Conservation (phyloP, 2,797 vertebrate species). For the Gadopsis bispinosus region DNA sequence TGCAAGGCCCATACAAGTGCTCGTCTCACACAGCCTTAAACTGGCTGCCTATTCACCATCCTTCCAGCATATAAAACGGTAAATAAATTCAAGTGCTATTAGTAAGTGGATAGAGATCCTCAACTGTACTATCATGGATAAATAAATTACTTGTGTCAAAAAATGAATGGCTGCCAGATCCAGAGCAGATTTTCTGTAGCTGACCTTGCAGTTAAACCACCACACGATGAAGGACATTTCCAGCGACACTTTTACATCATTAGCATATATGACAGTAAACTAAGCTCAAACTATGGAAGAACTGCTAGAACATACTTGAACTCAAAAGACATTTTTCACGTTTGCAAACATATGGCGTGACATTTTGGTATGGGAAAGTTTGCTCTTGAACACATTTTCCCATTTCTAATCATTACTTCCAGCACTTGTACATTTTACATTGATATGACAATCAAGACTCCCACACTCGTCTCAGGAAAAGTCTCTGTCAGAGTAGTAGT, state of each 20-base stretch:
- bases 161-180: constrained; percentile 11
- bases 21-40: neutral
- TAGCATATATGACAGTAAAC: neutral
- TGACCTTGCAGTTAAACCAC: constrained; percentile 20
- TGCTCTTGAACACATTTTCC: constrained; percentile 28
- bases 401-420: constrained; percentile 27
- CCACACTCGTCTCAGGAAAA: constrained; percentile 7
- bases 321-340: neutral
- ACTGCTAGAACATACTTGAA: neutral
- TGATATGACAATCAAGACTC: constrained; percentile 49
- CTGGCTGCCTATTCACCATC: neutral
- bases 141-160: constrained; percentile 13
- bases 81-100: neutral
- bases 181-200: constrained; percentile 9
- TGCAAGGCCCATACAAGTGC: neutral
- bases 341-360: neutral
- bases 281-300: neutral
- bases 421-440: constrained; percentile 39
- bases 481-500: constrained; percentile 8
- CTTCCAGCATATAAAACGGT: constrained; percentile 1
- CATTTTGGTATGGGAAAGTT: constrained; percentile 25
- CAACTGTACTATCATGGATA: neutral
- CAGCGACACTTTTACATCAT: constrained; percentile 10
- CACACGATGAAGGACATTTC: constrained; percentile 1
- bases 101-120: neutral